Conservation (phyloP, 2,113 vertebrate species). For the Cebidichthys violaceus region DNA sequence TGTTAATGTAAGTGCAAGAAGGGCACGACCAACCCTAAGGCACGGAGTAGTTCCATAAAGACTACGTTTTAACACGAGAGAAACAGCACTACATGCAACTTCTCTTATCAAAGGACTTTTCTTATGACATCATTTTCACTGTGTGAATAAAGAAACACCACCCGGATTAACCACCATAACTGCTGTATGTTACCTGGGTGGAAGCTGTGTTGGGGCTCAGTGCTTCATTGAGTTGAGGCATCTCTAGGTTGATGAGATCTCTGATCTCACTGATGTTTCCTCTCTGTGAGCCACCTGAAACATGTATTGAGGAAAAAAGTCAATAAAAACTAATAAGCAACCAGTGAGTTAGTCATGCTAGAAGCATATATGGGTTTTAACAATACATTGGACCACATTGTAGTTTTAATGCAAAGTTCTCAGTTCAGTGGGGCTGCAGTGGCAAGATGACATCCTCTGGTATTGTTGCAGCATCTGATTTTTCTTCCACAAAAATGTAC, state of each 20-base stretch:
- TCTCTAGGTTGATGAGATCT: conserved; percentile 76
- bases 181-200: conserved; percentile 57
- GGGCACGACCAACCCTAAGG: conserved; percentile 88
- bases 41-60: not conserved
- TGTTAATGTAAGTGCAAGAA: conserved; percentile 93
- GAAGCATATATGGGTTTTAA: not conserved
- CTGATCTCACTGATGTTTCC: conserved; percentile 65
- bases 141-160: not conserved
- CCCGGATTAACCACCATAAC: not conserved
- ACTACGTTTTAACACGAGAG: not conserved
- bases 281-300: conserved; percentile 53
- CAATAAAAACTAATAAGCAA: not conserved
- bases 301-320: not conserved
- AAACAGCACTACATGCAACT: conserved; percentile 1
- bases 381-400: not conserved
- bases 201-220: conserved; percentile 40
- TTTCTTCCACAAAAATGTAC: not conserved
- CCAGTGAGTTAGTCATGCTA: not conserved
- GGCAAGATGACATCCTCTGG: not conserved
- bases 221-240: conserved; percentile 72
- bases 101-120: not conserved
- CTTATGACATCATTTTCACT: not conserved
- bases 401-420: not conserved
- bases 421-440: not conserved
- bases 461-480: not conserved